Evolutionary conservation across 2,888 invertebrate genomes (phyloP), one percentile per base, ranked within the genome.

Genomic region (Julus scandinavius): DNA sequence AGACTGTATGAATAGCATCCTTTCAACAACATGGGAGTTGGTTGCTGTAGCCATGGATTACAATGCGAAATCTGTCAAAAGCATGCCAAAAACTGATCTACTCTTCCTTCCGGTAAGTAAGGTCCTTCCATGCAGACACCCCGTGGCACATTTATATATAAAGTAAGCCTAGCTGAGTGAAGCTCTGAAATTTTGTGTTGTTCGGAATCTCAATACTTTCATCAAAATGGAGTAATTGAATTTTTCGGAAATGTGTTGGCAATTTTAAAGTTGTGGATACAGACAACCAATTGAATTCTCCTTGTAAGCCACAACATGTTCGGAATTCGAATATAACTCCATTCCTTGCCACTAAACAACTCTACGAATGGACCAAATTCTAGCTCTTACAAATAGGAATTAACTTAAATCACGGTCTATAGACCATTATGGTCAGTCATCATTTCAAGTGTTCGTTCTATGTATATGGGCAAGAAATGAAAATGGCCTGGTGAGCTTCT

Each of bases 181-280:
- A 13, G 38, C 0, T 5, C 72, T 72, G 9, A 29, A 11, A 72
- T 80, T 15, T 80, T 80, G 80, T 38, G 80, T 13, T 15, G 38
- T 38, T 38, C 15, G 15, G 38, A 80, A 80, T 80, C 80, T 80
- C 38, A 38, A 80, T 40, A 80, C 80, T 80, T 80, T 80, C 80
- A 80, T 38, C 38, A 15, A 80, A 38, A 80, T 80, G 38, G 38
- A 38, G 80, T 80, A 80, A 80, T 80, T 38, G 80, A 80, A 80
- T 80, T 80, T 80, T 80, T 80, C 80, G 80, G 80, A 80, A 80
- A 80, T 80, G 80, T 80, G 80, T 80, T 38, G 80, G 38, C 80
- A 38, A 80, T 80, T 80, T 80, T 40, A 80, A 80, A 80, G 80
- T 38, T 29, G 80, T 11, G 38, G 3, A 40, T 80, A 38, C 15